Conservation (phyloP, 1,140 invertebrate genomes). For the Tetraneura akinire region DNA sequence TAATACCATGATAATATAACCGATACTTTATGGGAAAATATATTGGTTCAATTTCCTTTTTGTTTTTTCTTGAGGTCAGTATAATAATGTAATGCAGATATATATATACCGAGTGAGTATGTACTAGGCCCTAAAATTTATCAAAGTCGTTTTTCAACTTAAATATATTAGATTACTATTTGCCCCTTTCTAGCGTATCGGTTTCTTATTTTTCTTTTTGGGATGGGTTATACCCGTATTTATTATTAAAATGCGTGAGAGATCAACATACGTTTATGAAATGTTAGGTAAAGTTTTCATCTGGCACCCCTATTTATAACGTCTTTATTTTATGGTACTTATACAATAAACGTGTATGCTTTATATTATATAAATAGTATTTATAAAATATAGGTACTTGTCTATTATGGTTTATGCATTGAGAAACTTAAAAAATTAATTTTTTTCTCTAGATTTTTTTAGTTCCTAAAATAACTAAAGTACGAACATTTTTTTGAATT, state of each 20-base stretch:
- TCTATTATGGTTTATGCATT: too few relatives aligned
- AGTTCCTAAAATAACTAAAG: too few relatives aligned
- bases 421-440: too few relatives aligned
- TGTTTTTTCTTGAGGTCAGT: not conserved
- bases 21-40: not conserved
- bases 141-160: constrained; percentile 33
- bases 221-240: not conserved
- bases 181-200: not conserved
- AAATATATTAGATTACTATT: constrained; percentile 11
- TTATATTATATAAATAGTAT: too few relatives aligned
- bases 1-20: too few relatives aligned
- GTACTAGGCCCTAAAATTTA: constrained; percentile 7
- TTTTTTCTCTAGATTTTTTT: too few relatives aligned
- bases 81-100: not conserved
- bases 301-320: too few relatives aligned
- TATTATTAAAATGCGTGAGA: not conserved
- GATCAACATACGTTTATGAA: not conserved
- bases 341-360: too few relatives aligned
- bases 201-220: constrained; percentile 34
- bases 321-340: too few relatives aligned
- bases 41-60: constrained; percentile 46
- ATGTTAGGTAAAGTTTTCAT: not conserved
- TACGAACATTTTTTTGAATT: too few relatives aligned
- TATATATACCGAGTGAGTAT: not conserved
- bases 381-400: too few relatives aligned